Base-by-base conservation (phyloP, 2,888 invertebrate species). In the Calliopum simillimum region DNA sequence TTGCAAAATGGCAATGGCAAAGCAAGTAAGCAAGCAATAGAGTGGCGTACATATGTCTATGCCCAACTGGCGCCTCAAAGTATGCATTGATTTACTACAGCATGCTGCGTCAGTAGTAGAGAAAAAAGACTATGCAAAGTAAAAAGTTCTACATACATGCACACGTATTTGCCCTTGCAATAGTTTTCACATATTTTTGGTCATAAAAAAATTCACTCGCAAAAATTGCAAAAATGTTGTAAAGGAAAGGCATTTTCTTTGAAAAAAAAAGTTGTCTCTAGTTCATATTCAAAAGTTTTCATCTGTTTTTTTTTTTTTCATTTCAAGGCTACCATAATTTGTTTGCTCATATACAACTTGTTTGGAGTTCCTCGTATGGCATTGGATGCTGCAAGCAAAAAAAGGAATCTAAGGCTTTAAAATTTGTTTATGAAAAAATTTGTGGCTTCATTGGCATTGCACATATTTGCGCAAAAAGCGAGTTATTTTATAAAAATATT, bases 51-150 rank as follows among this genome's bases (percentile, higher is more conserved):
- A n/a, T n/a, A 8, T 33, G 33, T 33, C 49, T 41, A 51, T 19
- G 51, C 33, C 14, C 23, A 23, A 59, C 62, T 56, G 23, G 71
- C 66, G 43, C 68, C 70, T 59, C 58, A 56, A 72, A 72, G 70
- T 68, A 70, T 65, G 72, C 72, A n/a, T 70, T 70, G 70, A 72
- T 72, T 72, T 72, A 72, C 64, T 67, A 68, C 59, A 68, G 46
- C 63, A 63, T 59, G 64, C n/a, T 64, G 63, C 33, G 33, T 59
- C 64, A 51, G 53, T 33, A 23, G 67, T 65, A 55, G 63, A 46
- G 68, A 23, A 53, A 51, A 55, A 43, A n/a, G 21, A 47, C 19
- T 25, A 33, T 19, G 41, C 41, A 33, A 19, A 41, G n/a, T 33
- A 19, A 19, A 13, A 19, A 33, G 8, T 33, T 6, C 33, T 33